Evolutionary conservation across 2,888 invertebrate genomes (phyloP), one percentile per base, ranked within the genome.

Genomic region (Phaonia tiefii): DNA sequence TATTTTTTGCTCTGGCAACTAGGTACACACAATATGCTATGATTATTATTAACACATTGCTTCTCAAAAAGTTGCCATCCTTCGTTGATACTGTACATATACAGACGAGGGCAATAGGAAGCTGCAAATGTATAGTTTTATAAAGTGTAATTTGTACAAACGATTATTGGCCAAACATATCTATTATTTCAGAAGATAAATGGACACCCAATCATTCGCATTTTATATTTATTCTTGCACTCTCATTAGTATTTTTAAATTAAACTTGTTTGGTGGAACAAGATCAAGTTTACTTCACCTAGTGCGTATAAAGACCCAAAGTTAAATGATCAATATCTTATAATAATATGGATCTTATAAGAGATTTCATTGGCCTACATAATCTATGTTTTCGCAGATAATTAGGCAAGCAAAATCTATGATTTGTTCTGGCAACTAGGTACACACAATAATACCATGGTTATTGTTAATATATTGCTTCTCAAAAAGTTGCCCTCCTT

Each of bases 361-460:
- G 31, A 31, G 85, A 86, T 84, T 86, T 87, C 86, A 89, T 89
- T 89, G 88, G 88, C 89, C 89, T 87, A 42, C 83, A 82, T 78
- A 85, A 84, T 85, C 85, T 84, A 85, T 26, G 17, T 22, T 70
- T 71, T 75, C 77, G 79, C 79, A 79, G 79, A 86, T 84, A 86
- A 83, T 82, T 79, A 88, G 89, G 89, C 89, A 89, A 88, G 89
- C 89, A 89, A 89, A 88, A 86, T 85, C 85, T 86, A 76, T 84
- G 44, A 51, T 71, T 85, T 86, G 80, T 79, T 89, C 51, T 88
- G 82, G 89, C 89, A 87, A 75, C 72, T 75, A 20, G 65, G 46
- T 80, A 80, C 72, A 79, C 65, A 17, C 54, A 74, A 78, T 58
- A 67, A 67, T 84, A 85, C 83, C 83, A 84, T 37, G 46, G 5